Evolutionary conservation across 1,140 invertebrate genomes (phyloP).

Genomic region (Sitophilus oryzae): DNA sequence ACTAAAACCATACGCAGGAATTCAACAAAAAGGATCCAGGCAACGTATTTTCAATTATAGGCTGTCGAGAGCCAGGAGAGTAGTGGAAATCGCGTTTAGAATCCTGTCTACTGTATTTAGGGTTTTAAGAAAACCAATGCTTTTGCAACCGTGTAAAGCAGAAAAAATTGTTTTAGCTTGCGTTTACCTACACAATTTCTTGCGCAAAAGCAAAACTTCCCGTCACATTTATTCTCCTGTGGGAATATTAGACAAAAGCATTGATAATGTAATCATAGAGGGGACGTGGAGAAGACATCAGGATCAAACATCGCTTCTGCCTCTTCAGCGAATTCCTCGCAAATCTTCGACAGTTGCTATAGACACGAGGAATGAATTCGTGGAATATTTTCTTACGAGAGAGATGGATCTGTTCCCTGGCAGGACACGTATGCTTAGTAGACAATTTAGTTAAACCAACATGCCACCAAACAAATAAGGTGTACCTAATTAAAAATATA

Average conservation of each 20-base stretch:
- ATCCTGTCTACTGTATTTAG: constrained; percentile 5
- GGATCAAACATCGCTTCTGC: not conserved
- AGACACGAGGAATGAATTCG: not conserved
- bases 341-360: not conserved
- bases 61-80: constrained; percentile 6
- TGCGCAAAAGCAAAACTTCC: not conserved
- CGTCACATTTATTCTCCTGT: not conserved
- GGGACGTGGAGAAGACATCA: not conserved
- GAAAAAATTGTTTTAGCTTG: constrained; percentile 1
- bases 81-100: constrained; percentile 13
- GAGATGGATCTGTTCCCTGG: not conserved
- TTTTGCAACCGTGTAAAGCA: constrained; percentile 5
- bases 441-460: not conserved
- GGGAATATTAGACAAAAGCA: no score
- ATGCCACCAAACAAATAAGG: not conserved
- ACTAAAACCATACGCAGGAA: not conserved
- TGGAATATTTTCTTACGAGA: not conserved
- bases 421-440: not conserved
- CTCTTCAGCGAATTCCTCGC: not conserved
- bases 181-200: constrained; percentile 9
- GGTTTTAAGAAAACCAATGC: constrained; percentile 11
- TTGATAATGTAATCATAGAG: no score
- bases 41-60: constrained; percentile 1
- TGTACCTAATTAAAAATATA: no score
- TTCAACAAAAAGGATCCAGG: not conserved